Conservation (phyloP, 1,140 invertebrate genomes). For the Formica exsecta region DNA sequence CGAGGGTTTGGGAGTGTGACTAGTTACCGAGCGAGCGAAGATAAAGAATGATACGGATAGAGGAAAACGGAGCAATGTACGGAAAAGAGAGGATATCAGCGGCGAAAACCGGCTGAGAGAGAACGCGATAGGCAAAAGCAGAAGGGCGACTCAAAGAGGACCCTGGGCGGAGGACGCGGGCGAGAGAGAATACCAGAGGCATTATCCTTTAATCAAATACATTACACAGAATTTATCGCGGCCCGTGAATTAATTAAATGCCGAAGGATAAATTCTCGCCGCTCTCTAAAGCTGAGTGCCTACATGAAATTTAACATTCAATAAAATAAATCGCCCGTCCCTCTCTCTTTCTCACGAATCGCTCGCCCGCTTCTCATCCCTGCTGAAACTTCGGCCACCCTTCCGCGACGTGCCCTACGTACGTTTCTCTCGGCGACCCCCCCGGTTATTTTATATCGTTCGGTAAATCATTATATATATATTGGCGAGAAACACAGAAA, state of each 20-base stretch:
- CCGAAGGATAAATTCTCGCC: slow-evolving; percentile 86
- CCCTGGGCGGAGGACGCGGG: slow-evolving; percentile 48
- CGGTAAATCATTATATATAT: slow-evolving; percentile 39
- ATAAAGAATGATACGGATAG: slow-evolving; percentile 57
- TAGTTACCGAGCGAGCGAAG: slow-evolving; percentile 60
- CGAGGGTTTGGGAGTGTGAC: slow-evolving; percentile 53
- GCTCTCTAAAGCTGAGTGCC: slow-evolving; percentile 77
- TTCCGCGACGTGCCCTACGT: not conserved
- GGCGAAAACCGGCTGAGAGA: slow-evolving; percentile 50
- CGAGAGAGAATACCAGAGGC: slow-evolving; percentile 79
- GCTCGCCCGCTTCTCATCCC: slow-evolving; percentile 54
- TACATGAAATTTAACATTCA: slow-evolving; percentile 84
- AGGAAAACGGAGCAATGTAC: slow-evolving; percentile 24
- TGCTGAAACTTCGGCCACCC: slow-evolving; percentile 56
- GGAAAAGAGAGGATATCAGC: slow-evolving; percentile 24
- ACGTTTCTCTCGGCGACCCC: slow-evolving; percentile 25
- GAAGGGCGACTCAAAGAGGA: slow-evolving; percentile 70
- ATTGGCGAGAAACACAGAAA: slow-evolving; percentile 43
- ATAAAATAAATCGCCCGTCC: slow-evolving; percentile 82
- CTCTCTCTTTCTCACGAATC: slow-evolving; percentile 59
- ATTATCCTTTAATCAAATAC: slow-evolving; percentile 87
- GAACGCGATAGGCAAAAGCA: slow-evolving; percentile 57
- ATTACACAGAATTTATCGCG: slow-evolving; percentile 86
- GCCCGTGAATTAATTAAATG: slow-evolving; percentile 86
- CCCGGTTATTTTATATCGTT: slow-evolving; percentile 45